A percentile compares a stretch with the other conserved stretches of the same genome.
Conservation (phyloP, 2,797 vertebrate species). For the Sebastiscus albofasciatus region DNA sequence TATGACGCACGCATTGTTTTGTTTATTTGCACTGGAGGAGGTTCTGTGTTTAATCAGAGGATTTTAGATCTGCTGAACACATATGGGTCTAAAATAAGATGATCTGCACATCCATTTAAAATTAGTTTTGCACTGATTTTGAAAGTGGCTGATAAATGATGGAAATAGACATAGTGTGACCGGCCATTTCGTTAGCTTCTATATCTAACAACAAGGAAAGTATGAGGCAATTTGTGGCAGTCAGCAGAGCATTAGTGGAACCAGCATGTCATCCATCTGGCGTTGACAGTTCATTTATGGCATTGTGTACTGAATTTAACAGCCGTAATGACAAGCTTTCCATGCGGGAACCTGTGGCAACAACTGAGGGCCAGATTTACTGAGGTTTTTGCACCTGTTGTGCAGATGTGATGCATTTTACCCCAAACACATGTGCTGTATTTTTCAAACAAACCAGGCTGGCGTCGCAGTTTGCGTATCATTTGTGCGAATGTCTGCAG, state of each 20-base stretch:
- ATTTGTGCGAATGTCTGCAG: background rate
- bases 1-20: background rate
- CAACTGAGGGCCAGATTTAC: background rate
- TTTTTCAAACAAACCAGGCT: background rate
- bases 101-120: background rate
- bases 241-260: conserved; percentile 22
- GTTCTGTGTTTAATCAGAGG: background rate
- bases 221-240: conserved; percentile 36
- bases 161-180: conserved; percentile 8
- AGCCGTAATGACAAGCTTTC: conserved; percentile 22
- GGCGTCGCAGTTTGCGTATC: no score
- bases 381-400: background rate
- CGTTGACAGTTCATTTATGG: conserved; percentile 48
- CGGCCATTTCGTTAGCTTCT: conserved; percentile 31
- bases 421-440: background rate
- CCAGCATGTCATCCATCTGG: conserved; percentile 38
- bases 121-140: background rate
- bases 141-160: conserved; percentile 29
- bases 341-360: background rate
- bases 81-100: background rate
- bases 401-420: background rate
- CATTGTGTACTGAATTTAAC: conserved; percentile 34
- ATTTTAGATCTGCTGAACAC: background rate
- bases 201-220: conserved; percentile 25
- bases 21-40: background rate